A percentile compares a stretch with the other conserved stretches of the same genome.
These are phyloP conservation scores for Ylistrum balloti DNA, from an alignment of 1,140 invertebrate species.

Conservation along the genomic window DNA sequence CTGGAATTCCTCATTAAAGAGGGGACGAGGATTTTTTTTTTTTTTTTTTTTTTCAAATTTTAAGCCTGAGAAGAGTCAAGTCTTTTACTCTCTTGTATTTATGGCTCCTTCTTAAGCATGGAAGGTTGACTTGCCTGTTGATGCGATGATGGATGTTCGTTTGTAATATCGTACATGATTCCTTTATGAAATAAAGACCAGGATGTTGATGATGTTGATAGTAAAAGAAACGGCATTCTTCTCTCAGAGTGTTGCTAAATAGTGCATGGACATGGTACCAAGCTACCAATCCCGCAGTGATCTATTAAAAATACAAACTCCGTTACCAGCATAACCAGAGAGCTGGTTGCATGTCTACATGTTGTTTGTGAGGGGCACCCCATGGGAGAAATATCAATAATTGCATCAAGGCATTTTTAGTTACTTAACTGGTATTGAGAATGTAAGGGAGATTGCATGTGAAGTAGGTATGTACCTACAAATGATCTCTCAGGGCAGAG, in stretches of 20 bases:
- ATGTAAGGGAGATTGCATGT: neutral
- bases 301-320: slow-evolving; percentile 14
- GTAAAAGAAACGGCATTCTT: neutral
- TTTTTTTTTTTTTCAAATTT: no score
- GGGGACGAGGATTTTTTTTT: no score
- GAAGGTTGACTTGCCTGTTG: no score
- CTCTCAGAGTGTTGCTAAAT: neutral
- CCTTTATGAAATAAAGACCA: neutral
- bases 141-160: neutral
- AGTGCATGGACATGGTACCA: neutral
- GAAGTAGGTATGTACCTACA: neutral
- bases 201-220: neutral
- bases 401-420: neutral
- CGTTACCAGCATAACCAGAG: neutral
- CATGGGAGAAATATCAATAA: slow-evolving; percentile 11
- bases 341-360: slow-evolving; percentile 24
- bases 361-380: slow-evolving; percentile 37
- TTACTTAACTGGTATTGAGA: neutral
- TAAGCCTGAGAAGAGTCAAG: no score
- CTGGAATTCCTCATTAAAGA: no score
- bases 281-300: neutral
- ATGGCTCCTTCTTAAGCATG: no score
- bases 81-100: no score
- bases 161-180: no score
- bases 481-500: neutral